phyloP scores from a whole-genome alignment of 2,113 vertebrate genomes.

The Lasiurus cinereus region DNA sequence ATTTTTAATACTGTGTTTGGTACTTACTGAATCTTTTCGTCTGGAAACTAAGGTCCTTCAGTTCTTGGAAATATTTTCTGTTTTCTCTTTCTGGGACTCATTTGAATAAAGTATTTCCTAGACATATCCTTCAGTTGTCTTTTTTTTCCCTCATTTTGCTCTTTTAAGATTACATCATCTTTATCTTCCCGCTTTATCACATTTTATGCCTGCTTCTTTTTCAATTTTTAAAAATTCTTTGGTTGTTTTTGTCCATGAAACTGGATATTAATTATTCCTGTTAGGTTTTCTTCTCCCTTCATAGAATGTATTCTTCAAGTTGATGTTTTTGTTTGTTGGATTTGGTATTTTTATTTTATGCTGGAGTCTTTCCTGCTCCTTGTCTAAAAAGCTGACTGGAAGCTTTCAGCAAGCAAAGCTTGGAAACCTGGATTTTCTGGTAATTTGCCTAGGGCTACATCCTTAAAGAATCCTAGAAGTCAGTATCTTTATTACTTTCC shows the following conservation, averaged over 20 bases:
- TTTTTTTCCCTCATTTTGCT: neutral
- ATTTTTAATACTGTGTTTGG: neutral
- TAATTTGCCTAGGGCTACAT: neutral
- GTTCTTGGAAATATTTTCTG: neutral
- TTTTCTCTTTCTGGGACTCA: slow-evolving; percentile 3
- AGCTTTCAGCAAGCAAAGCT: neutral
- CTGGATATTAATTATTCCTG: slow-evolving; percentile 20
- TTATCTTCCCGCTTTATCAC: neutral
- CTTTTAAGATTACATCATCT: neutral
- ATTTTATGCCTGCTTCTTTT: slow-evolving; percentile 10
- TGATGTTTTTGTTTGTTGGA: neutral
- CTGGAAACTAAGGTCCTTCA: slow-evolving; percentile 6
- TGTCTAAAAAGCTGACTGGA: neutral
- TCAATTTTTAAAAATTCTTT: slow-evolving; percentile 26
- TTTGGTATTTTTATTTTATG: neutral
- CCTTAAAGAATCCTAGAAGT: neutral
- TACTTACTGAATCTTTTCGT: neutral
- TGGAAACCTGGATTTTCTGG: neutral
- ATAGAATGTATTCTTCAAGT: neutral
- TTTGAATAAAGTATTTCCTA: neutral
- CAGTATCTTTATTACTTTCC: neutral
- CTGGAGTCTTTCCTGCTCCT: neutral
- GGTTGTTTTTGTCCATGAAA: neutral
- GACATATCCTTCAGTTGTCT: neutral
- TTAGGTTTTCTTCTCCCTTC: neutral